phyloP scores from a whole-genome alignment of 2,888 invertebrate genomes.

The Sarcophaga subvicina region DNA sequence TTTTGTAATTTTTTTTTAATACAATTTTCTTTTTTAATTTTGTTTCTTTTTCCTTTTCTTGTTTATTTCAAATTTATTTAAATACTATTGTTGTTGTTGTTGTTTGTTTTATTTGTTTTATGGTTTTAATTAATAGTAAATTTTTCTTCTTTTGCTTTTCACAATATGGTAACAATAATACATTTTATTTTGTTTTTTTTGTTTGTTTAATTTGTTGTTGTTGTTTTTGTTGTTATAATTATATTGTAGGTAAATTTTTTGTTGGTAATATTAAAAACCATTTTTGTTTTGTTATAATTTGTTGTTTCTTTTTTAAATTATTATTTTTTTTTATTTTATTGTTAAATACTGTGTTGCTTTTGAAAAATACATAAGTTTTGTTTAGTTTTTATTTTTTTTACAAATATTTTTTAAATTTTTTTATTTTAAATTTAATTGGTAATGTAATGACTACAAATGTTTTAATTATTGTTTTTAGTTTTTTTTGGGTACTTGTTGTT shows the following conservation, averaged over 20 bases:
- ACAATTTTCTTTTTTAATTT: constrained; percentile 62
- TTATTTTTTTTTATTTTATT: constrained; percentile 32
- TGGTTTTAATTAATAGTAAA: constrained; percentile 55
- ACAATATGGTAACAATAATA: constrained; percentile 63
- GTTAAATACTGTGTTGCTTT: constrained; percentile 46
- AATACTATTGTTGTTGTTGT: constrained; percentile 72
- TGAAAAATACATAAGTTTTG: constrained; percentile 50
- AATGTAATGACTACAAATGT: constrained; percentile 69
- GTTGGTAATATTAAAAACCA: constrained; percentile 56
- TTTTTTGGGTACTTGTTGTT: constrained; percentile 31
- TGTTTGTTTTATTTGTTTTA: constrained; percentile 70
- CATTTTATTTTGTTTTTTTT: constrained; percentile 35
- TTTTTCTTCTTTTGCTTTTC: constrained; percentile 21
- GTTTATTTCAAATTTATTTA: constrained; percentile 69
- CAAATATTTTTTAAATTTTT: constrained; percentile 26
- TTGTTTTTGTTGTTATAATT: constrained; percentile 39
- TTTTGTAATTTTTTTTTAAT: constrained; percentile 58
- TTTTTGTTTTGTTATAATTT: constrained; percentile 29
- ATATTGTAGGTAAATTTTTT: constrained; percentile 33
- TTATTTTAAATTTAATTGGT: constrained; percentile 43
- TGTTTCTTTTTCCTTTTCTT: constrained; percentile 27
- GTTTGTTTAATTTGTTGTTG: constrained; percentile 24
- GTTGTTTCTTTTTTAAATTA: too few species aligned
- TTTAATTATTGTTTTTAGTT: constrained; percentile 7
- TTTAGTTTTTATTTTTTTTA: constrained; percentile 46